Evolutionary conservation across 2,888 invertebrate genomes (phyloP).

Genomic region (Ceriagrion tenellum): DNA sequence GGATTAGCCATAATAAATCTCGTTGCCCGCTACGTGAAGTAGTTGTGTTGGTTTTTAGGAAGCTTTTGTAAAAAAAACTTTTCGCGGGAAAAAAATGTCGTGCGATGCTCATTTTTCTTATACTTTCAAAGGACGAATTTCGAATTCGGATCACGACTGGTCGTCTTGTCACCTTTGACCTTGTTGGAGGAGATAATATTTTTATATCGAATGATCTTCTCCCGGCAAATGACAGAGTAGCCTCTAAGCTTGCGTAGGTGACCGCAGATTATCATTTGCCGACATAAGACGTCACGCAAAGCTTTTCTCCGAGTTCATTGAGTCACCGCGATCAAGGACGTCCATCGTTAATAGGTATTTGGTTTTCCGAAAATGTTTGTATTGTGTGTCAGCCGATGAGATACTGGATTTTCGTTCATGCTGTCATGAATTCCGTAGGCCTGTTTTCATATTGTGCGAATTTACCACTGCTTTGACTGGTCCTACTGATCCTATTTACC

Average conservation of each 20-base stretch:
- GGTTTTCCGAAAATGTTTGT: neutral
- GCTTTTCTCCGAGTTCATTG: neutral
- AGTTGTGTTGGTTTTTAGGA: neutral
- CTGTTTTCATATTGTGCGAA: neutral
- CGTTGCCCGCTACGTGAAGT: neutral
- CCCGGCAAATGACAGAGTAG: neutral
- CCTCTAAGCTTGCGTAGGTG: slow-evolving; percentile 14
- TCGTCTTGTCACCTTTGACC: neutral
- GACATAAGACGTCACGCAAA: neutral
- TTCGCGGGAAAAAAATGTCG: neutral
- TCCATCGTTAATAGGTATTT: neutral
- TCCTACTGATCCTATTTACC: no score
- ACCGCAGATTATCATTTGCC: neutral
- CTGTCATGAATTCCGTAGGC: neutral
- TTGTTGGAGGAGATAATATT: neutral
- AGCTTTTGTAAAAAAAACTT: neutral
- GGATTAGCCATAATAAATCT: neutral
- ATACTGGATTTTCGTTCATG: neutral
- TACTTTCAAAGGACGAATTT: neutral
- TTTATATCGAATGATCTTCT: slow-evolving; percentile 10
- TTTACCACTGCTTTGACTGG: no score
- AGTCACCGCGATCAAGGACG: neutral
- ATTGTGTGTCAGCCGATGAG: neutral
- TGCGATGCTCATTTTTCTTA: neutral
- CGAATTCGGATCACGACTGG: neutral